phyloP scores from a whole-genome alignment of 2,888 invertebrate genomes.

The Gymnoscelis rufifasciata region DNA sequence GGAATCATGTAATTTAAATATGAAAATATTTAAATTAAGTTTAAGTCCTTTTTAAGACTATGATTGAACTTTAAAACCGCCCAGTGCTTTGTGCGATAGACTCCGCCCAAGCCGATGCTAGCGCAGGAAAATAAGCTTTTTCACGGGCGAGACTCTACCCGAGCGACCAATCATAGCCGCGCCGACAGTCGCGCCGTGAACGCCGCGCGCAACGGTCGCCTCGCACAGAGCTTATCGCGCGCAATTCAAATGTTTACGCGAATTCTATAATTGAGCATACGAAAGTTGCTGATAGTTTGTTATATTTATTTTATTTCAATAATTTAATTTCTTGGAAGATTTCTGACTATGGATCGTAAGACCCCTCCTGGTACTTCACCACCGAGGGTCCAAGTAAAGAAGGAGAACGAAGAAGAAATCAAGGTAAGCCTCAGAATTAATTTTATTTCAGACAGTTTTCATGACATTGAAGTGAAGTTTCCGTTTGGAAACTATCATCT shows the following conservation, averaged over 20 bases:
- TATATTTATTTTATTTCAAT: conserved; percentile 6
- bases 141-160: no score
- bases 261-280: conserved; percentile 44
- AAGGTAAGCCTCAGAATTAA: conserved; percentile 74
- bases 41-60: no score
- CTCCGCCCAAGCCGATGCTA: conserved; percentile 56
- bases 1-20: no score
- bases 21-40: no score
- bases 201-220: conserved; percentile 40
- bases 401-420: conserved; percentile 87
- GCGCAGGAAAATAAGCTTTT: conserved; percentile 58
- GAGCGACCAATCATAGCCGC: conserved; percentile 39
- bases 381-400: conserved; percentile 78
- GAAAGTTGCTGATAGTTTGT: conserved; percentile 21
- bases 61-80: conserved; percentile 32
- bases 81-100: conserved; percentile 44
- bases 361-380: conserved; percentile 59
- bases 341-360: conserved; percentile 71
- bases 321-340: conserved; percentile 6
- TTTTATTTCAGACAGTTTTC: conserved; percentile 39
- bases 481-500: conserved; percentile 62
- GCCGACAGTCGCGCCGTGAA: conserved; percentile 49
- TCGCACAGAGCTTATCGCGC: conserved; percentile 11
- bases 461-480: conserved; percentile 54
- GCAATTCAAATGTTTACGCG: conserved; percentile 62